These are phyloP conservation scores for Orestias chungarensis DNA, from an alignment of 2,797 vertebrate genomes.

Conservation along the genomic window DNA sequence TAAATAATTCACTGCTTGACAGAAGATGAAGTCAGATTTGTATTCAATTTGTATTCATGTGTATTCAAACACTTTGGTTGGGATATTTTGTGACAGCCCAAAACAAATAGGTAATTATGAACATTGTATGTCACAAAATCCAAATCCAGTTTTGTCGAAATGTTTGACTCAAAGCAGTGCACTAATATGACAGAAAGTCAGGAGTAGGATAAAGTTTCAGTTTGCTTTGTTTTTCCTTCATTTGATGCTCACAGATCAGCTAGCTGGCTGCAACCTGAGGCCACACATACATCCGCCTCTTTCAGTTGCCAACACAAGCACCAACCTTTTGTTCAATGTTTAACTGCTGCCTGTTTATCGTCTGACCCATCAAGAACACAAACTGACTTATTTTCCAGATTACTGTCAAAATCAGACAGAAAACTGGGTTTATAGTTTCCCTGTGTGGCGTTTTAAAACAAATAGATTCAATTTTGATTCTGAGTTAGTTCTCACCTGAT, in stretches of 20 bases:
- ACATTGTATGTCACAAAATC: too few relatives aligned
- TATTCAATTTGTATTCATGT: too few relatives aligned
- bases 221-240: constrained; percentile 22
- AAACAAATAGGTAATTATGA: too few relatives aligned
- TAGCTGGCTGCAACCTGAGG: constrained; percentile 44
- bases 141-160: too few relatives aligned
- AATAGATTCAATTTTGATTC: constrained; percentile 4
- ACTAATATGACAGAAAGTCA: not conserved
- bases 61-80: too few relatives aligned
- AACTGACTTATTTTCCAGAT: not conserved
- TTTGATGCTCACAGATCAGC: constrained; percentile 19
- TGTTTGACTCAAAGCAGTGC: not conserved
- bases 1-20: too few relatives aligned
- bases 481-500: constrained; percentile 30
- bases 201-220: constrained; percentile 33
- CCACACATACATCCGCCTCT: constrained; percentile 16
- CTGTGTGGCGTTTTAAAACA: too few relatives aligned
- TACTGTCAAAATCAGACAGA: constrained; percentile 6
- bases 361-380: not conserved
- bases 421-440: not conserved
- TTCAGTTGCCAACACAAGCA: constrained; percentile 41
- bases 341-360: constrained; percentile 7
- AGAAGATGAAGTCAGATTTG: too few relatives aligned
- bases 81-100: too few relatives aligned
- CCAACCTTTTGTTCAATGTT: not conserved